These are phyloP conservation scores for Epiblema foenella DNA, from an alignment of 2,888 invertebrate species.

Conservation along the genomic window DNA sequence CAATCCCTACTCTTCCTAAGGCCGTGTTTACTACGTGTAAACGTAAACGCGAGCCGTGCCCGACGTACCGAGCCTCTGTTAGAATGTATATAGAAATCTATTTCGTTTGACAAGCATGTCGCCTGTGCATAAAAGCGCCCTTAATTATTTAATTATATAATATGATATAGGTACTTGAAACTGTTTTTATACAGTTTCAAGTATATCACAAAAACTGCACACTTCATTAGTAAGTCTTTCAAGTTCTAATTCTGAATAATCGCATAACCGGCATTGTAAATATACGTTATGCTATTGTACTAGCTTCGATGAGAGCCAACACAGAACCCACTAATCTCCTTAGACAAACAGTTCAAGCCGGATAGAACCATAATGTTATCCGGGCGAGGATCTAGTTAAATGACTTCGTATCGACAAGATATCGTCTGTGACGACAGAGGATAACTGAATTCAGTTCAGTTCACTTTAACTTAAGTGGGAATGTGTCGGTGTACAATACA, in stretches of 20 bases:
- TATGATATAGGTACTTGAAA: too few relatives aligned
- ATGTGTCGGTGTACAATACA: background rate
- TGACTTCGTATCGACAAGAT: constrained; percentile 3
- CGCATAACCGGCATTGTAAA: background rate
- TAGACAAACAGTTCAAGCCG: constrained; percentile 12
- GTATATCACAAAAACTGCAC: background rate
- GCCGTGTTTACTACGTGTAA: too few relatives aligned
- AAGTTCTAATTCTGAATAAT: background rate
- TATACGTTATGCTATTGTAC: background rate
- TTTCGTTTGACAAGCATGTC: too few relatives aligned
- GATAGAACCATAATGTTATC: constrained; percentile 25
- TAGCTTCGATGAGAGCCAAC: constrained; percentile 10
- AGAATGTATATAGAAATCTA: too few relatives aligned
- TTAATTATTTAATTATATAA: too few relatives aligned
- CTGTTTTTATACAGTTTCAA: too few relatives aligned
- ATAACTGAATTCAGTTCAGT: background rate
- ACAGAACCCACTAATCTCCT: constrained; percentile 1
- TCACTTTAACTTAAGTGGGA: background rate
- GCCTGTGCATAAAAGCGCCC: too few relatives aligned
- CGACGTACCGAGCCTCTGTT: too few relatives aligned
- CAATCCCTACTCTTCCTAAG: too few relatives aligned
- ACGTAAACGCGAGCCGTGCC: too few relatives aligned
- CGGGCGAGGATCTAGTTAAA: constrained; percentile 4
- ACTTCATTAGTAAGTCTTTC: background rate
- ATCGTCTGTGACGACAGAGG: background rate